A percentile compares a stretch with the other conserved stretches of the same genome.
Evolutionary conservation across 1,140 invertebrate genomes (phyloP).

Genomic region (Anoplolepis gracilipes): DNA sequence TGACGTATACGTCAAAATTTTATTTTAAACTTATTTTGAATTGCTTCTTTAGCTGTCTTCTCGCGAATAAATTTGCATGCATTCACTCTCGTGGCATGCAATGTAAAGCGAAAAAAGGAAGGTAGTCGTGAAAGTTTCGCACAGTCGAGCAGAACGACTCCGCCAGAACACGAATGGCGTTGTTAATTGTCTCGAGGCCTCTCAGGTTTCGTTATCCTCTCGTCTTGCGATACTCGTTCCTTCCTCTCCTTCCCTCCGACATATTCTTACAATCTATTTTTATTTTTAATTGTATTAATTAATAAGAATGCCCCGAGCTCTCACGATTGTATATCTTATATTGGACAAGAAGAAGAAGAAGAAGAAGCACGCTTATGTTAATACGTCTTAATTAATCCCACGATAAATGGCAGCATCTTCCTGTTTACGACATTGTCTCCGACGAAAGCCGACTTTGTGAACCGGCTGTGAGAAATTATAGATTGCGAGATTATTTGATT

Average conservation of each 20-base stretch:
- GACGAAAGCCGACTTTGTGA: constrained; percentile 13
- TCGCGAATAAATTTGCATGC: constrained; percentile 54
- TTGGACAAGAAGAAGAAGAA: neutral
- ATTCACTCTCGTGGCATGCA: constrained; percentile 29
- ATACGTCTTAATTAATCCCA: constrained; percentile 38
- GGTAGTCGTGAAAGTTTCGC: constrained; percentile 67
- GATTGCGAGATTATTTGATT: neutral
- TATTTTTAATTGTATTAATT: constrained; percentile 51
- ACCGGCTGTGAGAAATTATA: constrained; percentile 31
- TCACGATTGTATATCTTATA: neutral
- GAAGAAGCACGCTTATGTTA: neutral
- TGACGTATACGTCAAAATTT: constrained; percentile 17
- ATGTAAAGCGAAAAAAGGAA: constrained; percentile 55
- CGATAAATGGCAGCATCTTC: constrained; percentile 20
- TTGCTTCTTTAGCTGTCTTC: constrained; percentile 41
- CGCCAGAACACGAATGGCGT: constrained; percentile 10
- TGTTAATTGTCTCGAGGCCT: constrained; percentile 66
- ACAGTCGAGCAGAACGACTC: constrained; percentile 64
- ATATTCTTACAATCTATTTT: constrained; percentile 51
- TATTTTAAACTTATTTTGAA: constrained; percentile 27
- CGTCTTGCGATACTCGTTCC: constrained; percentile 19
- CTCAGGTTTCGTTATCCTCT: constrained; percentile 63
- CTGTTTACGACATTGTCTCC: constrained; percentile 32
- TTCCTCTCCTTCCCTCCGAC: constrained; percentile 10
- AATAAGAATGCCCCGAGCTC: constrained; percentile 31